These are phyloP conservation scores for Nephila pilipes DNA, from an alignment of 1,140 invertebrate species.

Conservation along the genomic window DNA sequence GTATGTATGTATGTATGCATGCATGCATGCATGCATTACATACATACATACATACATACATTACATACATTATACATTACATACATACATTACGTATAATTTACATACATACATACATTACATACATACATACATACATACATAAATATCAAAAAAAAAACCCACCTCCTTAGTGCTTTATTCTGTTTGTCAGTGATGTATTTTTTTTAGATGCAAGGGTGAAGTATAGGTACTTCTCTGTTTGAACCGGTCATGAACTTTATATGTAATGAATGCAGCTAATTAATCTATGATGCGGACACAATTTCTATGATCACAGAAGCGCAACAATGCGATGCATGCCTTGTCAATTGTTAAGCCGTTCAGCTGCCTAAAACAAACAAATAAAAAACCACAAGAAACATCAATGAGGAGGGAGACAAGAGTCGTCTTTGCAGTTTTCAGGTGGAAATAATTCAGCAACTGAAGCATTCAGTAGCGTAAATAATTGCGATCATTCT, in stretches of 20 bases:
- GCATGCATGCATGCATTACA: too few species aligned
- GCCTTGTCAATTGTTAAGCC: conserved; percentile 9
- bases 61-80: too few species aligned
- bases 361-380: not conserved
- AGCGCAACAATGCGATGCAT: not conserved
- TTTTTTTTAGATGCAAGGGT: too few species aligned
- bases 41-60: too few species aligned
- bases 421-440: conserved; percentile 6
- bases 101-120: too few species aligned
- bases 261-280: not conserved
- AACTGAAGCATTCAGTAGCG: conserved; percentile 41
- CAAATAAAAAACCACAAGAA: conserved; percentile 21
- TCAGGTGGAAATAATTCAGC: conserved; percentile 12
- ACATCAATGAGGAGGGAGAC: not conserved
- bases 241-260: not conserved
- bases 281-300: conserved; percentile 33
- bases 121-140: too few species aligned
- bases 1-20: too few species aligned
- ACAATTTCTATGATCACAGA: conserved; percentile 1
- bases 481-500: conserved; percentile 34
- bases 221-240: too few species aligned
- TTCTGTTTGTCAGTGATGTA: too few species aligned
- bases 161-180: too few species aligned
- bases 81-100: too few species aligned
- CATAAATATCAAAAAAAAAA: too few species aligned